Conservation (phyloP, 1,140 invertebrate genomes). For the Pseudomyrmex flavicornis region DNA sequence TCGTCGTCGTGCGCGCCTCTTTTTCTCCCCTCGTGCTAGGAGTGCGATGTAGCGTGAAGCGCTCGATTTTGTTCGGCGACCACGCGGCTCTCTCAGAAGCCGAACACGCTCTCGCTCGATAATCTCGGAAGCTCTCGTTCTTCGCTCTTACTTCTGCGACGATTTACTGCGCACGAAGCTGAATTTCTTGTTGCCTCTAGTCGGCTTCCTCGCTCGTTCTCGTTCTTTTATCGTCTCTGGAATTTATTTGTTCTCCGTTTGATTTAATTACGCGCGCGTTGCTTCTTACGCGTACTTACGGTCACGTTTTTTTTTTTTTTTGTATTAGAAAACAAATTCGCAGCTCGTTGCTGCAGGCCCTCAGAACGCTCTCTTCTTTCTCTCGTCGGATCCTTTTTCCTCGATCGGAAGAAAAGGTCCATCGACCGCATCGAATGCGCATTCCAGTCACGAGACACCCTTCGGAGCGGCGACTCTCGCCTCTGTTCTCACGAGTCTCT, state of each 20-base stretch:
- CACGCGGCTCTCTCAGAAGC: slow-evolving; percentile 9
- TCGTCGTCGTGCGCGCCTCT: slow-evolving; percentile 16
- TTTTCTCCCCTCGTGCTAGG: slow-evolving; percentile 14
- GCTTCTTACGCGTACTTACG: background rate
- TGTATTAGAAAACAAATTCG: background rate
- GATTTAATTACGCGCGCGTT: background rate
- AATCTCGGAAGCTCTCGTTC: background rate
- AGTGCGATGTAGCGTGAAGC: slow-evolving; percentile 43
- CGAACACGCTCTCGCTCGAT: background rate
- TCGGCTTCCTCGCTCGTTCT: background rate
- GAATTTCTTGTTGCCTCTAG: background rate
- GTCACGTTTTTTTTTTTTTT: background rate
- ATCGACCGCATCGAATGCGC: slow-evolving; percentile 25
- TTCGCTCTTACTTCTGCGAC: background rate
- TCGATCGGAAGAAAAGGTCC: slow-evolving; percentile 9
- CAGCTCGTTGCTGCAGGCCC: no score
- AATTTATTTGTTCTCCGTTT: background rate
- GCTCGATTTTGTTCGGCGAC: slow-evolving; percentile 49
- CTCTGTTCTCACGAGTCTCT: slow-evolving; percentile 33
- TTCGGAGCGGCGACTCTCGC: slow-evolving; percentile 6
- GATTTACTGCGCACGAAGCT: background rate
- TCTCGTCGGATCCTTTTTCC: background rate
- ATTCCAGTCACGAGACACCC: slow-evolving; percentile 27
- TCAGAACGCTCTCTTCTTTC: background rate
- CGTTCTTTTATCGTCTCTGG: background rate